Evolutionary conservation across 2,797 vertebrate genomes (phyloP), one percentile per base, ranked within the genome.

Genomic region (Pseudochirops corinnae): DNA sequence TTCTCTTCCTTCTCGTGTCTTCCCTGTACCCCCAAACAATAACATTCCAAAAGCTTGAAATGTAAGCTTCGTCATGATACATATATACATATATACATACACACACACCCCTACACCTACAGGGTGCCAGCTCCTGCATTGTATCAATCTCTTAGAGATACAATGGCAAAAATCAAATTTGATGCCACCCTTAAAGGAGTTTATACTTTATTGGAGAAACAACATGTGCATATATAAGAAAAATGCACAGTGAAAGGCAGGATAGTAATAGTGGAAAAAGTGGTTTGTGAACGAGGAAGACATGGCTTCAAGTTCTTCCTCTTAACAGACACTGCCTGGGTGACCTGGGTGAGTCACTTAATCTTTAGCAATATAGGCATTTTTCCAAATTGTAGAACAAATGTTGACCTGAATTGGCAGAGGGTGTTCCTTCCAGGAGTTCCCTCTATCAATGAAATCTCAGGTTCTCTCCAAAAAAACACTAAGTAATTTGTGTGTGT

Each of bases 291-390:
- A 39, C 39, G 33, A 67, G 5, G 21, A 39, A 82, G n/a, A 24
- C 0, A 0, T 46, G 21, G 16, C 5, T 0, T 46, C 74, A 82
- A 3, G 0, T 46, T 82, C 21, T 0, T 0, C 39, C 29, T n/a
- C 31, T 4, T 67, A n/a, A n/a, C 31, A 67, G 0, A 13, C 13
- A 13, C 29, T n/a, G 1, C 9, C 21, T 46, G 21, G 16, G 74
- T 11, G 31, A 24, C 9, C 67, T 46, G 33, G n/a, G 16, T 1
- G 39, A 82, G 24, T 82, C 74, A 82, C 3, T 82, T 82, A 82
- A 46, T 46, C 13, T n/a, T 67, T 74, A 39, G 18, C 16, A 14
- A 67, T n/a, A n/a, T 2, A 67, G 14, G 14, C 33, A n/a, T 67
- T n/a, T 67, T 18, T 67, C 33, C 18, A 1, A 67, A 14, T 82